Evolutionary conservation across 2,888 invertebrate genomes (phyloP), one percentile per base, ranked within the genome.

Genomic region (Drosophila lutescens): DNA sequence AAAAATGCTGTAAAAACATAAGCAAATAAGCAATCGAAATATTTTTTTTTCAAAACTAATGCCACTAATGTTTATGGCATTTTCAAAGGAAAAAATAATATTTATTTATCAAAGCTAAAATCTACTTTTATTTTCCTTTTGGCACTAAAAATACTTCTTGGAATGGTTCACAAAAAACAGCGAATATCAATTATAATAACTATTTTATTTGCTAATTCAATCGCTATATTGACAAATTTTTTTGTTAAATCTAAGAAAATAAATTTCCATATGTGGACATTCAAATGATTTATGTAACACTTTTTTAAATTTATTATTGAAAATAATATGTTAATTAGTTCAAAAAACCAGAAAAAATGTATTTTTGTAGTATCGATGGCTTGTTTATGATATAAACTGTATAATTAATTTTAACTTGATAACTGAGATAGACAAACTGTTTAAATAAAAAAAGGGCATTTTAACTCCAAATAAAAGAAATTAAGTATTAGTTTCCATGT

Each of bases 11-110:
- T 36, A 54, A 53, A 69, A 34, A 50, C 15, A 44, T 38, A 50
- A 68, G 41, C 71, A 59, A 58, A 50, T 67, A 72, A 57, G 71
- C 79, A 71, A 87, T 76, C 65, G 67, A 77, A 87, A 69, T 67
- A 50, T 55, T 81, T 78, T 78, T 82, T 55, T 63, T 69, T 54
- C 54, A 74, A 74, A 74, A 75, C 71, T 68, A 69, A 67, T 49
- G 53, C 55, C 13, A 17, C 62, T 49, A 62, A 61, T 49, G 49
- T 30, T 62, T 43, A 36, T 49, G 49, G 34, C 12, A 8, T 69
- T 60, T 55, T 15, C 41, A 4, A 38, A 20, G n/a, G 9, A 46
- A 61, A 38, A 15, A 38, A 12, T 2, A 23, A 12, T 10, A 44
- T n/a, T 43, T 40, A 5, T 23, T n/a, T 38, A 17, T 47, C 13